These are phyloP conservation scores for Leptinotarsa haldemani DNA, from an alignment of 2,888 invertebrate genomes.

Conservation along the genomic window DNA sequence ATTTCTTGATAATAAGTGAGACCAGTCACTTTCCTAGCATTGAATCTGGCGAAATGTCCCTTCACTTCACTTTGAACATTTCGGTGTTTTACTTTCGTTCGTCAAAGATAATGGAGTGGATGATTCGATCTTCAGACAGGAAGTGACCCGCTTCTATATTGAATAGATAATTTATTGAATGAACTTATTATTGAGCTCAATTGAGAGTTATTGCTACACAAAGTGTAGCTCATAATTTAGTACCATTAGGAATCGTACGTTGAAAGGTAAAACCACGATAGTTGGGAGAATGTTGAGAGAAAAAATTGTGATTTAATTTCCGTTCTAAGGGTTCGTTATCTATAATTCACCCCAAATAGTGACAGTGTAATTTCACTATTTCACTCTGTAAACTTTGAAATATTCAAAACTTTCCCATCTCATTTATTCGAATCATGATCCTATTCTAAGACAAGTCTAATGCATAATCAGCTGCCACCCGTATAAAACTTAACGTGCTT, in stretches of 20 bases:
- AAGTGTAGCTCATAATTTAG: not conserved
- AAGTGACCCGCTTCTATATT: slow-evolving; percentile 7
- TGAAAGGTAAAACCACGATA: too few relatives aligned
- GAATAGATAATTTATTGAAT: not conserved
- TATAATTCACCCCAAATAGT: too few relatives aligned
- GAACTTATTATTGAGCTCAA: not conserved
- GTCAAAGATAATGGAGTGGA: not conserved
- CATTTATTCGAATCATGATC: not conserved
- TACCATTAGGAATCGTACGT: too few relatives aligned
- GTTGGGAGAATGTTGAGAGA: too few relatives aligned
- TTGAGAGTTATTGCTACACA: not conserved
- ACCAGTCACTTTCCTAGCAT: not conserved
- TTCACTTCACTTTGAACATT: slow-evolving; percentile 12
- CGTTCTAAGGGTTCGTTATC: not conserved
- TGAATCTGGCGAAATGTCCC: not conserved
- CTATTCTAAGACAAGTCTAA: not conserved
- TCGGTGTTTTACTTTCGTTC: slow-evolving; percentile 10
- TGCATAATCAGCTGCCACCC: not conserved
- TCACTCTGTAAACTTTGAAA: not conserved
- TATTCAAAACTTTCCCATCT: not conserved
- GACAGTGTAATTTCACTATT: not conserved
- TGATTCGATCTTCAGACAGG: slow-evolving; percentile 3
- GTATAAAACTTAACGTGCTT: not conserved
- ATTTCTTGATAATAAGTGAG: not conserved
- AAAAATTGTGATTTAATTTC: not conserved